Percentiles rank a stretch among this genome's conserved stretches.
Evolutionary conservation across 2,888 invertebrate genomes (phyloP).

Genomic region (Aporophyla nigra): DNA sequence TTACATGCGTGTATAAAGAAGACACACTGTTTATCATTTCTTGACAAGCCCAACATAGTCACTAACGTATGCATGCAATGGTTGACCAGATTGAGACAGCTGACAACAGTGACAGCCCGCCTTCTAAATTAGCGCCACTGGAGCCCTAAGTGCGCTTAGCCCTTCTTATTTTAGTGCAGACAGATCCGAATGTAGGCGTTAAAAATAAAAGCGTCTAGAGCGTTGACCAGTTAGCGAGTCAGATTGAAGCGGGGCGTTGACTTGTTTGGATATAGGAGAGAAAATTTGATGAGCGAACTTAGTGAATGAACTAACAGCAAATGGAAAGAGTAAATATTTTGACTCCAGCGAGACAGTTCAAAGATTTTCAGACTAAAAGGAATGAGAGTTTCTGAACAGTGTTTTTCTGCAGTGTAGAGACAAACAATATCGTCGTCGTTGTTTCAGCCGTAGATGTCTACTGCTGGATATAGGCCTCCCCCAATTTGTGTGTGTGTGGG

Average conservation of each 20-base stretch:
- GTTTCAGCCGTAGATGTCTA: too few relatives aligned
- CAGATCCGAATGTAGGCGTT: conserved; percentile 51
- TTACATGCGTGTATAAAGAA: neutral
- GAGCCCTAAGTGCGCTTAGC: conserved; percentile 26
- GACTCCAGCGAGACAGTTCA: neutral
- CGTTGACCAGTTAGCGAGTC: conserved; percentile 57
- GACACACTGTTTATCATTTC: neutral
- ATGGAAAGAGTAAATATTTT: neutral
- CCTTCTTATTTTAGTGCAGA: conserved; percentile 61
- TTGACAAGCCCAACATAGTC: conserved; percentile 6
- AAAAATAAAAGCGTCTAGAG: conserved; percentile 54
- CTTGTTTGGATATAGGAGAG: conserved; percentile 25
- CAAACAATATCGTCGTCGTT: too few relatives aligned
- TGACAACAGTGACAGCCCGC: conserved; percentile 30
- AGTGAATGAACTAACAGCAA: neutral
- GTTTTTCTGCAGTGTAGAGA: neutral
- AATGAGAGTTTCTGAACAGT: neutral
- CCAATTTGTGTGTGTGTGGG: too few relatives aligned
- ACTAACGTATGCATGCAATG: neutral
- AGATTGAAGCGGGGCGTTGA: conserved; percentile 50
- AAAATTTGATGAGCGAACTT: conserved; percentile 13
- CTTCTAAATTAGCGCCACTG: conserved; percentile 44
- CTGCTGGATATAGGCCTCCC: too few relatives aligned
- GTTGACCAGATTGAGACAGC: conserved; percentile 27
- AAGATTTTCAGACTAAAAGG: neutral